These are phyloP conservation scores for Aplodontia rufa DNA, from an alignment of 2,113 vertebrate species.

Conservation along the genomic window DNA sequence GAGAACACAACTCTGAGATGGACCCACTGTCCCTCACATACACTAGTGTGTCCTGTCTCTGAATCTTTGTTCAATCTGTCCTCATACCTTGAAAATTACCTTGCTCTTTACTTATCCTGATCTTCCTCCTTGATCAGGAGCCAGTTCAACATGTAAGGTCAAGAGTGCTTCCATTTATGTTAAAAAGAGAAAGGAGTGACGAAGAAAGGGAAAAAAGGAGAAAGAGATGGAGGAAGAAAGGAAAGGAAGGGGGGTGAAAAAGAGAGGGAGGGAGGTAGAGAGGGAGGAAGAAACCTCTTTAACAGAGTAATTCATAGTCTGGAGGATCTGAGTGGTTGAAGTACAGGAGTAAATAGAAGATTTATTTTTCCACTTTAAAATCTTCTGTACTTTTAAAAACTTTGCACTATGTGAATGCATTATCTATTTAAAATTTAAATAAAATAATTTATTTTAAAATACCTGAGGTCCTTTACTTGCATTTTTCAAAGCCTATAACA, in stretches of 20 bases:
- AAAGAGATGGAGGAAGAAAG: too few species aligned
- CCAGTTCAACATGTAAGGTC: not conserved
- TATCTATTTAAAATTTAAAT: slow-evolving; percentile 29
- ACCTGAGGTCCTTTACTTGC: not conserved
- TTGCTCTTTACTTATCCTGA: not conserved
- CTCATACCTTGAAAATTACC: not conserved
- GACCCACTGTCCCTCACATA: too few species aligned
- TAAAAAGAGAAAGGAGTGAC: not conserved
- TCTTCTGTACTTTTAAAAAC: not conserved
- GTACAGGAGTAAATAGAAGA: not conserved
- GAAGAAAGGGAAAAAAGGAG: not conserved
- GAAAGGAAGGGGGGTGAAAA: too few species aligned
- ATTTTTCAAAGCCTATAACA: not conserved
- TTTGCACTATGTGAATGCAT: not conserved
- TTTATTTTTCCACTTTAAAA: not conserved
- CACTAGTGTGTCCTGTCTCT: too few species aligned
- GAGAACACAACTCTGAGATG: not conserved
- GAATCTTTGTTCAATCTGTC: too few species aligned
- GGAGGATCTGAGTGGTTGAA: not conserved
- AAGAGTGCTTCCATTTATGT: slow-evolving; percentile 4
- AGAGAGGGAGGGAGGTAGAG: not conserved
- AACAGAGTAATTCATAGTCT: not conserved
- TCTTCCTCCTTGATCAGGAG: not conserved
- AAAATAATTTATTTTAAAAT: not conserved
- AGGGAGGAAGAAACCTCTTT: not conserved